phyloP scores from a whole-genome alignment of 2,797 vertebrate species.

The Sebastes iracundus region DNA sequence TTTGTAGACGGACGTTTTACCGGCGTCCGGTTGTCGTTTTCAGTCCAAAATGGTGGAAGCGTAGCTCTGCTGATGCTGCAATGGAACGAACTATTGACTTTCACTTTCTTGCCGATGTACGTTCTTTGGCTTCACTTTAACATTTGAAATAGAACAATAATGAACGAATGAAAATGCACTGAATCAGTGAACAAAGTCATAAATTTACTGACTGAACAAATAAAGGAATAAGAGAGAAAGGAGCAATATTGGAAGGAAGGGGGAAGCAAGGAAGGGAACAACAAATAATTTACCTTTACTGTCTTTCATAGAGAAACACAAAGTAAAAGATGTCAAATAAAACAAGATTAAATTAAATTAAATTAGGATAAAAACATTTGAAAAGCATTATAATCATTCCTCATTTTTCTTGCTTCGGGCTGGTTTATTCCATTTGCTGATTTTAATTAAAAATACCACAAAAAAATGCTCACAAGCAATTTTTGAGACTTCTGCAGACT shows the following conservation, averaged over 20 bases:
- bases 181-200: not conserved
- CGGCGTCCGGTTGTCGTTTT: too few species aligned
- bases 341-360: not conserved
- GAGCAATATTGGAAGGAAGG: not conserved
- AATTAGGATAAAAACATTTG: not conserved
- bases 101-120: too few species aligned
- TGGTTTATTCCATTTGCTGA: not conserved
- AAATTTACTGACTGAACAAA: not conserved
- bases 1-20: too few species aligned
- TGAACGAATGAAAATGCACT: not conserved
- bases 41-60: too few species aligned
- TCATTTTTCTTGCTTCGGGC: not conserved
- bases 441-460: slow-evolving; percentile 31
- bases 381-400: not conserved
- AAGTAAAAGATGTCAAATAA: not conserved
- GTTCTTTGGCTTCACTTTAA: not conserved
- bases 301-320: not conserved
- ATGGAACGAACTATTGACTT: too few species aligned
- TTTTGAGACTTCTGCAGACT: not conserved
- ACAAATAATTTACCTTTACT: not conserved
- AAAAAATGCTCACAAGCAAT: slow-evolving; percentile 9
- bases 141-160: not conserved
- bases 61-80: too few species aligned
- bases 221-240: not conserved
- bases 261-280: not conserved